Base-by-base conservation (phyloP, 1,140 invertebrate genomes). In the Lepidotrigona ventralis region DNA sequence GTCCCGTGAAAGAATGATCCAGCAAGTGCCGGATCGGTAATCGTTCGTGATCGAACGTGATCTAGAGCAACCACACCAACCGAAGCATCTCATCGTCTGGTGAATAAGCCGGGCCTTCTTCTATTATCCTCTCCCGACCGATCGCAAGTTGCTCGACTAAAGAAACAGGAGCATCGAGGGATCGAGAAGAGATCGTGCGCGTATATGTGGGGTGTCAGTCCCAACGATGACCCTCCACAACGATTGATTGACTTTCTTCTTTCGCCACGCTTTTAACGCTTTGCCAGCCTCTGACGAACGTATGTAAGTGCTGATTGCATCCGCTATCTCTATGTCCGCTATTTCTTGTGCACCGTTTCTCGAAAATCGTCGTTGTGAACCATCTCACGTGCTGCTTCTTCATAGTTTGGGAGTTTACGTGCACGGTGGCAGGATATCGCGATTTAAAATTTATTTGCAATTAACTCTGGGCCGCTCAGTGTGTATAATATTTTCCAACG, bases 261-360 rank as follows among this genome's bases (percentile, higher is more conserved):
- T 39, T 56, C 39, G 23, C 46, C 39, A 84, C 73, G 64, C 69
- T 74, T 64, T 84, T 60, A n/a, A 84, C 72, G 68, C 39, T 46
- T 46, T 78, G 66, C 53, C 76, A 63, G 76, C n/a, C 33, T 75
- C 56, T 15, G 75, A 88, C 71, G 74, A 70, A 76, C 81, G 33
- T 33, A 88, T 81, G 87, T 88, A 88, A 88, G 87, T 88, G 84
- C 75, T 26, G 58, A 87, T 88, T 85, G 58, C 66, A 64, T 76
- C 73, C 51, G 26, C 12, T 33, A 33, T 46, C 39, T 53, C 71
- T 46, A 53, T 29, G n/a, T 29, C 11, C 71, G 23, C 21, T 29
- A n/a, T 60, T 46, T 39, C 9, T 29, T 39, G 1, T 26, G 58
- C 46, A 26, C 33, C 26, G 21, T 33, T n/a, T 14, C 33, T 39